Evolutionary conservation across 1,140 invertebrate genomes (phyloP), one percentile per base, ranked within the genome.

Genomic region (Arctopsyche grandis): DNA sequence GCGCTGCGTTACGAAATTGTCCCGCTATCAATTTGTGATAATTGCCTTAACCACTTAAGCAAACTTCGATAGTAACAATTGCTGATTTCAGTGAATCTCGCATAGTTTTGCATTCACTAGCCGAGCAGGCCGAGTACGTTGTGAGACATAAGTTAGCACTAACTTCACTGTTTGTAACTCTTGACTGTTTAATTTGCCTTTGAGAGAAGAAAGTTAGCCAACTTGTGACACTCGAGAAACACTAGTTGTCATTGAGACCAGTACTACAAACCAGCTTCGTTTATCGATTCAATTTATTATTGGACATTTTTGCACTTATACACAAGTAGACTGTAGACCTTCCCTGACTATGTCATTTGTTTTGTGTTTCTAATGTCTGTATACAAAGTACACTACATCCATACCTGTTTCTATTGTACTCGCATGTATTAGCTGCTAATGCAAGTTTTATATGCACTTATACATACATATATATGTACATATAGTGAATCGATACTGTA

Each of bases 101-200:
- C 56, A 60, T 60, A 60, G 56, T 60, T 60, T 60, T 60, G 56
- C 56, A 60, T 60, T 60, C 56, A 16, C 56, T 7, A 9, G 16
- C 56, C 19, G 56, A 9, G 56, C 16, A 16, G 56, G 56, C 21
- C 56, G 48, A 44, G 46, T 46, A n/a, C 70, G 43, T 22, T 52
- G 22, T 48, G 21, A 56, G 16, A 58, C 46, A 56, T 75, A 58
- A 56, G 46, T 75, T 75, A 58, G 44, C 44, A 26, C 56, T 75
- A 56, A 75, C 73, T 75, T 56, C 12, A 56, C 73, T 26, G 73
- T 75, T 58, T 75, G 48, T 58, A 56, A 48, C 73, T 56, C 73
- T 58, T 46, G 48, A 58, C 73, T 75, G 73, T 75, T 75, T 75
- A 52, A 75, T 58, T 75, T 75, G 22, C 56, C 73, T 56, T 56